phyloP scores from a whole-genome alignment of 2,888 invertebrate genomes.

The Phragmatobia fuliginosa region DNA sequence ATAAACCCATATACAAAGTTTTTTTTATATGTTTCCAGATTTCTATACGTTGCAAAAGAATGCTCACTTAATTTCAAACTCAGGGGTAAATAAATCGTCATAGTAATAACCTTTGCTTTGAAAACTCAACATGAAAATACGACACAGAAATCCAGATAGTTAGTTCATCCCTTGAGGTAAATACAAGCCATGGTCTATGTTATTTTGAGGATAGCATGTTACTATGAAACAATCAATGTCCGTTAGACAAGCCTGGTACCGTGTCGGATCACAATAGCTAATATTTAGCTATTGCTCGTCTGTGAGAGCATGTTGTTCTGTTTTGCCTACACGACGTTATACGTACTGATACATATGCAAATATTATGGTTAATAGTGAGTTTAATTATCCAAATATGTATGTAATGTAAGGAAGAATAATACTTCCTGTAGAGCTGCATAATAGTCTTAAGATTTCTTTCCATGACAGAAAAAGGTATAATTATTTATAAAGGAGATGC shows the following conservation, averaged over 20 bases:
- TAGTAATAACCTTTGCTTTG: neutral
- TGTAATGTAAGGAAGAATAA: no score
- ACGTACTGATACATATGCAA: neutral
- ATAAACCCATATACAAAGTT: no score
- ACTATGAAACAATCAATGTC: constrained; percentile 19
- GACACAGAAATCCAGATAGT: neutral
- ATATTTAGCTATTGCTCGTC: constrained; percentile 61
- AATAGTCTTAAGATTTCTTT: no score
- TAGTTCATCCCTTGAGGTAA: neutral
- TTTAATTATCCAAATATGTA: no score
- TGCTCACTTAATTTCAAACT: no score
- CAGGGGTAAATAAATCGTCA: no score
- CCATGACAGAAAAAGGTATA: no score
- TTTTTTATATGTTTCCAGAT: no score
- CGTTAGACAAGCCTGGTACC: constrained; percentile 23
- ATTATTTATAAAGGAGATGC: no score
- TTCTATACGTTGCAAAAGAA: no score
- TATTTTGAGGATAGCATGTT: constrained; percentile 6
- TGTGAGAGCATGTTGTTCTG: constrained; percentile 46
- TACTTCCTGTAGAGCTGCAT: no score
- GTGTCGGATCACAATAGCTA: constrained; percentile 59
- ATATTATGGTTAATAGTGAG: neutral
- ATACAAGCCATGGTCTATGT: neutral
- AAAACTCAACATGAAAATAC: neutral
- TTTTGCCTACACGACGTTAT: no score